A percentile compares a stretch with the other conserved stretches of the same genome.
Conservation (phyloP, 2,888 invertebrate genomes). For the Meandrusa payeni region DNA sequence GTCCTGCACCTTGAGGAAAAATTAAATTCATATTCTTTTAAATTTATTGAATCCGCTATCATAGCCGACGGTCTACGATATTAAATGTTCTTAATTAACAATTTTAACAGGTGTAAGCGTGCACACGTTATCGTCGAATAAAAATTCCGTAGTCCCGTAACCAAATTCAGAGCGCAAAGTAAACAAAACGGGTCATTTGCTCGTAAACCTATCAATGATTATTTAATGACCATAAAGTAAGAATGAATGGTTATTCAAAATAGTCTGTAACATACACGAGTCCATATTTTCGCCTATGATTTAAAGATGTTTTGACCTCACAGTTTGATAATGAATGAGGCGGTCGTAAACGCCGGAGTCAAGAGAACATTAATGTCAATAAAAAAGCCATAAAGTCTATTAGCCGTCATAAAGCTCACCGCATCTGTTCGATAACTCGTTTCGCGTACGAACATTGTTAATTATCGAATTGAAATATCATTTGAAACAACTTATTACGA, state of each 20-base stretch:
- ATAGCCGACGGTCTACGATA: neutral
- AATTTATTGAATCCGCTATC: slow-evolving; percentile 1
- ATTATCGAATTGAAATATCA: slow-evolving; percentile 54
- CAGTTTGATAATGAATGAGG: slow-evolving; percentile 77
- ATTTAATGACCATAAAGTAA: slow-evolving; percentile 46
- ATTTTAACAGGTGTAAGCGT: neutral
- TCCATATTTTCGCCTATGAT: slow-evolving; percentile 65
- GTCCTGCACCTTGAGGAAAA: slow-evolving; percentile 9
- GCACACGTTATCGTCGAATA: slow-evolving; percentile 13
- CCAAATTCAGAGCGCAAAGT: slow-evolving; percentile 16
- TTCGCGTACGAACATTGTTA: slow-evolving; percentile 67
- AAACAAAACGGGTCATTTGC: slow-evolving; percentile 7
- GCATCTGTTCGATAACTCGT: slow-evolving; percentile 74
- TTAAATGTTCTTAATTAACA: slow-evolving; percentile 12
- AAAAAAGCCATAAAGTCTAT: slow-evolving; percentile 79
- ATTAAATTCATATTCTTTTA: slow-evolving; percentile 2
- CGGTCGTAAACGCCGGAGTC: slow-evolving; percentile 73
- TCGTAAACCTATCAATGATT: slow-evolving; percentile 34
- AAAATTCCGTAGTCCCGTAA: slow-evolving; percentile 20
- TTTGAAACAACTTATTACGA: slow-evolving; percentile 15
- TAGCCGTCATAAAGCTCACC: slow-evolving; percentile 76
- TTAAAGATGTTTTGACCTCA: slow-evolving; percentile 74
- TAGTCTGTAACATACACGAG: slow-evolving; percentile 44
- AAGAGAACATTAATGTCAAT: slow-evolving; percentile 79
- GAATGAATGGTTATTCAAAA: slow-evolving; percentile 36